These are phyloP conservation scores for Pantala flavescens DNA, from an alignment of 1,140 invertebrate genomes.

Conservation along the genomic window DNA sequence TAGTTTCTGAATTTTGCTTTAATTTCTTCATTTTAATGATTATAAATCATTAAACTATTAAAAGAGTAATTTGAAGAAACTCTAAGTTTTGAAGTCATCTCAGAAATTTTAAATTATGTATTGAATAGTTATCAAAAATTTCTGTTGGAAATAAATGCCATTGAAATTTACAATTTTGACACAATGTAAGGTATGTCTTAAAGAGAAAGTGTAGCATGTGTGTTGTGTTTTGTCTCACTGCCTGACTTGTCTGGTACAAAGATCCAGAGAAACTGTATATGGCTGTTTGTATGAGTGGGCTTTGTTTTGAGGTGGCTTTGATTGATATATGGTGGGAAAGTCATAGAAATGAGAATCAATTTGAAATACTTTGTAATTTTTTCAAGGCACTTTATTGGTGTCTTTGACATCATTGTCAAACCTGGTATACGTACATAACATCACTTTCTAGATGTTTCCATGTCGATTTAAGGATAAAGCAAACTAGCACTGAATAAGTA, in stretches of 20 bases:
- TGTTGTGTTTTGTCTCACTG: too few species aligned
- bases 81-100: too few species aligned
- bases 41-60: too few species aligned
- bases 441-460: conserved; percentile 9
- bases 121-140: too few species aligned
- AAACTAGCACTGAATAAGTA: background rate
- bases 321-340: background rate
- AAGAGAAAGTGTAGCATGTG: too few species aligned
- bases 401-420: background rate
- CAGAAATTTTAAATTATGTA: too few species aligned
- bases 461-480: background rate
- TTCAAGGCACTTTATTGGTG: background rate
- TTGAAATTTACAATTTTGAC: too few species aligned
- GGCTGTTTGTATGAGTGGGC: background rate
- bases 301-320: background rate
- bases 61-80: too few species aligned
- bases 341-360: background rate
- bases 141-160: too few species aligned
- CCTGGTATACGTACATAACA: conserved; percentile 6
- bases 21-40: too few species aligned
- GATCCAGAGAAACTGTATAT: background rate
- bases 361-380: background rate
- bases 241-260: background rate
- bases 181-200: too few species aligned
- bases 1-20: too few species aligned